Base-by-base conservation (phyloP, 2,113 vertebrate genomes). In the Saguinus imperator region DNA sequence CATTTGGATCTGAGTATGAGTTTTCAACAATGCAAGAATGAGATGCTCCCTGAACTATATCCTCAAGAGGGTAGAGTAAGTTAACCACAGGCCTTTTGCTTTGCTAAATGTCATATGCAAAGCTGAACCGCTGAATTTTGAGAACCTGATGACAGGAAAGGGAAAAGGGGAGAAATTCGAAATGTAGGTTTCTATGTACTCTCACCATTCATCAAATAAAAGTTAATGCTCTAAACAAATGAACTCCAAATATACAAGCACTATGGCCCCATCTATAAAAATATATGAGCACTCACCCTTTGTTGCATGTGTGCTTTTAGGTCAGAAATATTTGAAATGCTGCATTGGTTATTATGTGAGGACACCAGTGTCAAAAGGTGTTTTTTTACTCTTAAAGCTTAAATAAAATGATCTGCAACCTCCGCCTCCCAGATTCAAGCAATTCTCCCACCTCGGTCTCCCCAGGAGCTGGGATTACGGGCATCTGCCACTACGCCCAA, bases 311-410 rank as follows among this genome's bases (percentile, higher is more conserved):
- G 5, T 45, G 37, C 27, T 87, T 92, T 79, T 61, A 83, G 25
- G 79, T 91, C 91, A 68, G 17, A 93, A 85, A 91, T 84, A 61
- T 82, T 14, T 68, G 14, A 68, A 52, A 3, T 50, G 9, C 73
- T 77, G 57, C 3, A 43, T 17, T 64, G 45, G 18, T n/a, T 87
- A 40, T 58, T 64, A 68, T 48, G 4, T 55, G 17, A 91, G 23
- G 48, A 85, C 23, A 48, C 20, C 35, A 75, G 18, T 64, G 21
- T 83, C 79, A 91, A 82, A 61, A 70, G 64, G 9, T 37, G 6
- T 94, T 92, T 92, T n/a, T n/a, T 94, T 91, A 48, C 43, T 91
- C 55, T 80, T 79, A 94, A 91, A 93, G 8, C 52, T 79, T 75
- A 83, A 52, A 52, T 52, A 52, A 52, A 52, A 52, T 0, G 16